Percentiles rank a stretch among this genome's conserved stretches.
phyloP scores from a whole-genome alignment of 2,113 vertebrate genomes.

The Myodes glareolus region DNA sequence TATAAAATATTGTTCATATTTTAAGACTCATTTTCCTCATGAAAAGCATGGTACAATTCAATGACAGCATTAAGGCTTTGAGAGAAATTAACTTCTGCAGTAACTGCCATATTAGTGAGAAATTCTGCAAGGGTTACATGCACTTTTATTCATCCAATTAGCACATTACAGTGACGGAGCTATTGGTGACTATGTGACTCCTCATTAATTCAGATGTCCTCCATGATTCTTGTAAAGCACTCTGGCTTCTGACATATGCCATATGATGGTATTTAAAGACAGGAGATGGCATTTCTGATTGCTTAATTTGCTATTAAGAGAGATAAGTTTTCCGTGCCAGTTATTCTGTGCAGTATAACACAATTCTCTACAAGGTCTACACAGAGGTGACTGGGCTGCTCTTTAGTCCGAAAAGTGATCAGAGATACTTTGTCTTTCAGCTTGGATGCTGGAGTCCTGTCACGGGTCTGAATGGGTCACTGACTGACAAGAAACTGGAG shows the following conservation, averaged over 20 bases:
- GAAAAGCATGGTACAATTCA: constrained; percentile 56
- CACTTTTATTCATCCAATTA: constrained; percentile 78
- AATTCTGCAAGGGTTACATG: constrained; percentile 28
- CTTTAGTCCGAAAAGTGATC: not conserved
- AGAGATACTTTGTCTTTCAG: constrained; percentile 86
- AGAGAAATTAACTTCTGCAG: constrained; percentile 31
- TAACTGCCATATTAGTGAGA: constrained; percentile 59
- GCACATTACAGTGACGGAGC: constrained; percentile 6
- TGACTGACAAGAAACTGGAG: constrained; percentile 97
- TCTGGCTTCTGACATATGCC: not conserved
- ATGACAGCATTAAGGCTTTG: constrained; percentile 67
- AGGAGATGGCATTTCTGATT: constrained; percentile 42
- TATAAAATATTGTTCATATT: constrained; percentile 62
- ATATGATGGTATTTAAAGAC: constrained; percentile 56
- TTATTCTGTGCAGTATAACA: constrained; percentile 54
- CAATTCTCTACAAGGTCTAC: not conserved
- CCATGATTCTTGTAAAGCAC: constrained; percentile 29
- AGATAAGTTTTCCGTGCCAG: constrained; percentile 30
- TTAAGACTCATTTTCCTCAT: not conserved
- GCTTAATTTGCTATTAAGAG: constrained; percentile 67
- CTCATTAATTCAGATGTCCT: constrained; percentile 46
- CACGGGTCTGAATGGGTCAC: constrained; percentile 95
- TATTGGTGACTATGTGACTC: constrained; percentile 60
- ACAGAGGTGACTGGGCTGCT: not conserved
- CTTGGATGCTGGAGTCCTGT: constrained; percentile 98